Evolutionary conservation across 2,113 vertebrate species (phyloP).

Genomic region (Pterophyllum scalare): DNA sequence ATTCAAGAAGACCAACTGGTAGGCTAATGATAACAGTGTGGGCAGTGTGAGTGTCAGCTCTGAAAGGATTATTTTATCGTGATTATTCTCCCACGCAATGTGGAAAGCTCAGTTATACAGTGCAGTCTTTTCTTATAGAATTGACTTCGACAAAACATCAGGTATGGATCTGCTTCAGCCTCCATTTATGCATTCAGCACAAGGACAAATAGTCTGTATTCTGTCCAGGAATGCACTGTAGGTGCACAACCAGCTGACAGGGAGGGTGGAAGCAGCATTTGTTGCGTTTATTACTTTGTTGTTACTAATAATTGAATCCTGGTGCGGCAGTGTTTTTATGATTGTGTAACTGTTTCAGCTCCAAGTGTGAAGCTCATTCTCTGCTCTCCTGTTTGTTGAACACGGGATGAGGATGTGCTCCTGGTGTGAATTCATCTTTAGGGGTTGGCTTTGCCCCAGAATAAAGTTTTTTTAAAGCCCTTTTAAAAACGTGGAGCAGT

Average conservation of each 20-base stretch:
- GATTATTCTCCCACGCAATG: slow-evolving; percentile 13
- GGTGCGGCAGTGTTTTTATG: neutral
- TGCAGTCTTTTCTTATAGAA: neutral
- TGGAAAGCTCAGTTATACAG: neutral
- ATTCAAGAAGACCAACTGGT: slow-evolving; percentile 53
- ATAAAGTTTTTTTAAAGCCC: neutral
- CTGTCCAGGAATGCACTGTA: neutral
- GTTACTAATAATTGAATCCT: neutral
- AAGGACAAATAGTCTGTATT: neutral
- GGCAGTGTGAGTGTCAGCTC: slow-evolving; percentile 35
- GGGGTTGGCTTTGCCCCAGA: neutral
- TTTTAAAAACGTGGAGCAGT: fast-evolving
- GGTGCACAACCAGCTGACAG: neutral
- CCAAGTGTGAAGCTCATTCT: too few species aligned
- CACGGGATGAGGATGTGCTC: neutral
- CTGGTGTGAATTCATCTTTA: neutral
- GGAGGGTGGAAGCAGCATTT: neutral
- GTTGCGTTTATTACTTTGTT: neutral
- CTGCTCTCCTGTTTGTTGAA: too few species aligned
- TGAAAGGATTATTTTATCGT: slow-evolving; percentile 10
- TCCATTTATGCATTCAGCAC: neutral
- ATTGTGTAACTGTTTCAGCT: neutral
- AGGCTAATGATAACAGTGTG: slow-evolving; percentile 28
- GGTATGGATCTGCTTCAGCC: neutral
- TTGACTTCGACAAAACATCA: neutral